Evolutionary conservation across 2,113 vertebrate genomes (phyloP).

Genomic region (Limanda limanda): DNA sequence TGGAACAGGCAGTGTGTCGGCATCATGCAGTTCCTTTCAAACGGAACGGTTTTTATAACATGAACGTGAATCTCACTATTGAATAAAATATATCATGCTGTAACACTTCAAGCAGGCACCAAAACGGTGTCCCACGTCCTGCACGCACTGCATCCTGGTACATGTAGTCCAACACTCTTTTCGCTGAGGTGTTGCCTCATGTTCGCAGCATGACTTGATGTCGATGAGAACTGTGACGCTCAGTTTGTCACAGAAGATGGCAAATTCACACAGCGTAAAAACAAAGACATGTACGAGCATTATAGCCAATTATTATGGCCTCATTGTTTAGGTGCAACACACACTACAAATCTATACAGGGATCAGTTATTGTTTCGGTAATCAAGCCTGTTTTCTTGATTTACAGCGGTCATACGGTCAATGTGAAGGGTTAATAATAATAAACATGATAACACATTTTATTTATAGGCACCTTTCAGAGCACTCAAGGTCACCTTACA

Average conservation of each 20-base stretch:
- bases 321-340: background rate
- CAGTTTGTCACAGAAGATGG: background rate
- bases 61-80: background rate
- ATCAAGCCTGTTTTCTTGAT: no score
- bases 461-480: no score
- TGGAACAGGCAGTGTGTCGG: background rate
- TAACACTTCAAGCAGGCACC: background rate
- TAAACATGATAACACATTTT: no score
- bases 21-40: background rate
- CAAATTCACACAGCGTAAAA: background rate
- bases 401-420: no score
- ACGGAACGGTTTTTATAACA: background rate
- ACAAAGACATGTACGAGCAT: background rate
- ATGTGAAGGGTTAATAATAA: no score
- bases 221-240: background rate
- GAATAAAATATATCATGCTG: background rate
- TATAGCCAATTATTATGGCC: background rate
- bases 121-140: background rate
- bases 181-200: background rate
- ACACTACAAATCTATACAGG: background rate
- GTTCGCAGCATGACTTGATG: background rate
- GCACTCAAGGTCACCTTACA: no score
- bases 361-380: no score
- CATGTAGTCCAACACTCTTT: background rate
- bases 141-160: background rate